Evolutionary conservation across 2,797 vertebrate species (phyloP), one percentile per base, ranked within the genome.

Genomic region (Steatocranus sp.): DNA sequence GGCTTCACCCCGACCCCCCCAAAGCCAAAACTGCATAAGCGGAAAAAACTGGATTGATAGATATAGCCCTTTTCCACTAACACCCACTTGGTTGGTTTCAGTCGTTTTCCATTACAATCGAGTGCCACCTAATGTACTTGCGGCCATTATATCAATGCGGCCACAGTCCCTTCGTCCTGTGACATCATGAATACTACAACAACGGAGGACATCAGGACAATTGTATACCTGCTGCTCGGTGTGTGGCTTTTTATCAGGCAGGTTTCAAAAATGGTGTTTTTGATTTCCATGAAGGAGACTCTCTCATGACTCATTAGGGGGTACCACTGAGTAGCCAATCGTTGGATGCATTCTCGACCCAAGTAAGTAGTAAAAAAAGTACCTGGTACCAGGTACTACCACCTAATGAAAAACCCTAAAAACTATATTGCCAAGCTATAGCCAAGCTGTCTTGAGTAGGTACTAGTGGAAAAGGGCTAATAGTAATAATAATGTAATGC

Each of bases 371-470:
- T 61, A 2, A 20, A 61, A 56, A n/a, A 61, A 61, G 10, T 61
- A 61, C 0, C 30, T 34, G 30, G 56, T 20, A 36, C 18, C 30
- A 8, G 18, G 6, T 61, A 61, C 11, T 30, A 30, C 14, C 54
- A 56, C 27, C 3, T 32, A 32, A 56, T 56, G 15, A 56, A 56
- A 30, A 36, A 36, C 6, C 18, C 56, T 36, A 61, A 36, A 61
- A 61, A 17, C 30, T 56, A 0, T 32, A 32, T 32, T 32, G 32
- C 32, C 7, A 32, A 32, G 32, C 30, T 32, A 32, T 32, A 1
- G 56, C 56, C 30, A 32, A 5, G 30, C 17, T 61, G 56, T 5
- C 32, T 36, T 2, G 0, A 36, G 11, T 20, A 36, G 0, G 56
- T 61, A 61, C 18, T 1, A 20, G 18, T 36, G 32, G 32, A 36